Percentiles rank a stretch among this genome's conserved stretches.
Evolutionary conservation across 2,888 invertebrate species (phyloP).

Genomic region (Andrena flavipes): DNA sequence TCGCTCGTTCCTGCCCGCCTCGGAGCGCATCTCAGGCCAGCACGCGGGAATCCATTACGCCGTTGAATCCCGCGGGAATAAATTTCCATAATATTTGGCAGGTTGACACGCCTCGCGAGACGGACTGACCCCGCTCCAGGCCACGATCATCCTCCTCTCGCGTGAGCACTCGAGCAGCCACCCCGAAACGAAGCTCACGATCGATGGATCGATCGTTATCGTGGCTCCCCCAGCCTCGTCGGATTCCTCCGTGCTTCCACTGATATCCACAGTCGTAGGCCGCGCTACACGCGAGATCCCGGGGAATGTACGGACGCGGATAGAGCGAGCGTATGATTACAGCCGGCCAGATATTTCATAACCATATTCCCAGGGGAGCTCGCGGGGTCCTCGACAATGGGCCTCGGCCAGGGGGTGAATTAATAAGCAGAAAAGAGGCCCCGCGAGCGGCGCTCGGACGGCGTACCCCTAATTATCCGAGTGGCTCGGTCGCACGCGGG

Average conservation of each 20-base stretch:
- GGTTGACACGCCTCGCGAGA: slow-evolving; percentile 80
- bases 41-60: slow-evolving; percentile 73
- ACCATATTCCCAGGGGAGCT: slow-evolving; percentile 60
- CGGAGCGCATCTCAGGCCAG: slow-evolving; percentile 14
- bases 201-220: slow-evolving; percentile 52
- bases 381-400: slow-evolving; percentile 57
- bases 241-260: slow-evolving; percentile 18
- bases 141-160: slow-evolving; percentile 55
- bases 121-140: slow-evolving; percentile 72
- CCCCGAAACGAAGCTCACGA: slow-evolving; percentile 41
- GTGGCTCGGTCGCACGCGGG: slow-evolving; percentile 63
- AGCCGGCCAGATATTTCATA: slow-evolving; percentile 62
- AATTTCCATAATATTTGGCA: slow-evolving; percentile 83
- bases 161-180: slow-evolving; percentile 44
- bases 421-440: slow-evolving; percentile 69
- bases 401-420: slow-evolving; percentile 63
- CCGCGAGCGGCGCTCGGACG: slow-evolving; percentile 60
- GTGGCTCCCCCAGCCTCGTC: slow-evolving; percentile 12
- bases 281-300: slow-evolving; percentile 20
- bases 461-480: slow-evolving; percentile 75
- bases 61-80: slow-evolving; percentile 75
- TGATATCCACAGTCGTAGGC: slow-evolving; percentile 15
- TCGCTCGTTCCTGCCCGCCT: neutral
- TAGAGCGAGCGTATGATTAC: slow-evolving; percentile 63
- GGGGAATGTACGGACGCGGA: slow-evolving; percentile 23